Evolutionary conservation across 2,888 invertebrate genomes (phyloP), one percentile per base, ranked within the genome.

Genomic region (Drosophila rubida): DNA sequence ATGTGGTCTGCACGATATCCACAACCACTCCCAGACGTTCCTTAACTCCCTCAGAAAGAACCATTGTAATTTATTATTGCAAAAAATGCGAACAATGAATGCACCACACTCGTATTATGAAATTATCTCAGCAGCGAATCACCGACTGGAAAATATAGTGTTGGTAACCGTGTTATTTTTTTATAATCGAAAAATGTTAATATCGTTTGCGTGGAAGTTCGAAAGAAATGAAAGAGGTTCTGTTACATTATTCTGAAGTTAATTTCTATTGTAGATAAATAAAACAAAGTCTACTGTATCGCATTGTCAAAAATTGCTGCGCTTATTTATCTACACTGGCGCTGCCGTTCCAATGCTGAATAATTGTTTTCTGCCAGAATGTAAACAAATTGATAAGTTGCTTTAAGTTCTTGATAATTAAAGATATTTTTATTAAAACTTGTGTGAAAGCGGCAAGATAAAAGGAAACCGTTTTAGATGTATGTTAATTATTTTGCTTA

Each of bases 1-100:
- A 95, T 58, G 93, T 92, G 1, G 93, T 93, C 90, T 94, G 95
- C 8, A 93, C 93, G 0, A 94, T 72, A 44, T 93, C 93, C 45
- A 95, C 91, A 6, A 95, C 94, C 25, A 93, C 90, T 32, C 93
- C 92, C 46, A 95, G 90, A 78, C 95, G 93, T 81, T 94, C 94
- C 89, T 95, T 95, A 1, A 93, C 94, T 68, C 93, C 93, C 35
- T 93, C 93, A 63, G 93, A 92, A 48, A 93, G 68, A 51, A 80
- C 87, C 91, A 92, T 80, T 60, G 54, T 65, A 30, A 30, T 55
- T 51, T 27, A n/a, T 42, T 37, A 37, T 37, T 64, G 22, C 13
- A 49, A 27, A 6, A 25, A 54, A 78, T 51, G 69, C 44, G n/a
- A 54, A 42, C 16, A 35, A 25, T 39, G 22, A 49, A 49, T 14